These are phyloP conservation scores for Corythucha ciliata DNA, from an alignment of 2,888 invertebrate species.

Conservation along the genomic window DNA sequence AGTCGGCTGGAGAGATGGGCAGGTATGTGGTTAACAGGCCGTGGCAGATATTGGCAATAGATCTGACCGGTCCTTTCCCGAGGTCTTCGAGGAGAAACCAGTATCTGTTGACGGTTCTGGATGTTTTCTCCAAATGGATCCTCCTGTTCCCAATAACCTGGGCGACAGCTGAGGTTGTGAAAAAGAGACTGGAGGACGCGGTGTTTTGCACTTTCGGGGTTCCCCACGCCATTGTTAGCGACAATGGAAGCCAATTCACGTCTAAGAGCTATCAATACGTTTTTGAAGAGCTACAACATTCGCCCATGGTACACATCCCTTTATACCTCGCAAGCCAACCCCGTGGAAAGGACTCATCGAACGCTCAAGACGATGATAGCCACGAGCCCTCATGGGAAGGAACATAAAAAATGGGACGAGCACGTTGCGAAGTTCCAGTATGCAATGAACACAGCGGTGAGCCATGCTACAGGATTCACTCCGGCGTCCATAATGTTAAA, in stretches of 20 bases:
- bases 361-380: constrained; percentile 33
- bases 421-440: constrained; percentile 30
- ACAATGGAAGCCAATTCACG: constrained; percentile 34
- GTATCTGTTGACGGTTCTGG: constrained; percentile 34
- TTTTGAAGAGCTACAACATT: constrained; percentile 16
- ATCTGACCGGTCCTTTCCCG: constrained; percentile 25
- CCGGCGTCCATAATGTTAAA: background rate
- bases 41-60: constrained; percentile 29
- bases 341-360: constrained; percentile 33
- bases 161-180: too few relatives aligned
- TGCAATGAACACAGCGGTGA: constrained; percentile 28
- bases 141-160: constrained; percentile 29
- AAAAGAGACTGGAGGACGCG: constrained; percentile 18
- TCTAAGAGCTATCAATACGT: constrained; percentile 24
- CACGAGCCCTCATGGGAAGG: constrained; percentile 25
- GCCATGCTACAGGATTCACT: constrained; percentile 20
- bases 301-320: constrained; percentile 21
- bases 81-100: constrained; percentile 15
- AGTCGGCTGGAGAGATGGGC: constrained; percentile 5
- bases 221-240: constrained; percentile 31
- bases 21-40: constrained; percentile 5
- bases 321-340: constrained; percentile 35
- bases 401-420: constrained; percentile 28
- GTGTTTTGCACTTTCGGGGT: constrained; percentile 32
- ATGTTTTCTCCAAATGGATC: constrained; percentile 36